Evolutionary conservation across 2,888 invertebrate species (phyloP), one percentile per base, ranked within the genome.

Genomic region (Ectemnius lituratus): DNA sequence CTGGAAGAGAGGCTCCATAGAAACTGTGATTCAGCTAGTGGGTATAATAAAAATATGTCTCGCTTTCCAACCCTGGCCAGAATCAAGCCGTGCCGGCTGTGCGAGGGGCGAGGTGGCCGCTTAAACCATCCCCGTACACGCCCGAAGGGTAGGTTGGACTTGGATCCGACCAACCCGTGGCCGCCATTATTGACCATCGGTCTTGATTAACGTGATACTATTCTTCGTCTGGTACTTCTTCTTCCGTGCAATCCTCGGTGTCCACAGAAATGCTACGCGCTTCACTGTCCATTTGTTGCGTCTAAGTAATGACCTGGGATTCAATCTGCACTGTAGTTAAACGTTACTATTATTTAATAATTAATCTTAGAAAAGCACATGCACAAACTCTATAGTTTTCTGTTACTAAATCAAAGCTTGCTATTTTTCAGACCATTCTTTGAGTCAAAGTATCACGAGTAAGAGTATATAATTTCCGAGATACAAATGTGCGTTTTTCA

Each of bases 111-210:
- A 73, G 76, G 67, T 62, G 66, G 52, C 18, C 68, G 76, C 82
- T 82, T 76, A 76, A 82, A 80, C 75, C 82, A 80, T 76, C 79
- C 75, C 73, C 65, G 79, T 78, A 69, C 78, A 80, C 79, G 63
- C 78, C 49, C 70, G 67, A 77, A 71, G 79, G 80, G 80, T 80
- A 76, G 78, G 75, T 81, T 77, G 79, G 77, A 75, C 81, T 77
- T 72, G 79, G 63, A 59, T 78, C 70, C 79, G 80, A 80, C 80
- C 81, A 75, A 70, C 79, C 80, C 81, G 76, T 81, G 79, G 81
- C 84, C 84, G 85, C 85, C 86, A 87, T 87, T 84, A 85, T 86
- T 86, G 85, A 84, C 83, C 81, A 83, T 83, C 83, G 83, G 78
- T 83, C 83, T 81, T 83, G 79, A 83, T 83, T 85, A 85, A 76